Percentiles rank a stretch among this genome's conserved stretches.
Conservation (phyloP, 2,113 vertebrate genomes). For the Muscicapa adusta region DNA sequence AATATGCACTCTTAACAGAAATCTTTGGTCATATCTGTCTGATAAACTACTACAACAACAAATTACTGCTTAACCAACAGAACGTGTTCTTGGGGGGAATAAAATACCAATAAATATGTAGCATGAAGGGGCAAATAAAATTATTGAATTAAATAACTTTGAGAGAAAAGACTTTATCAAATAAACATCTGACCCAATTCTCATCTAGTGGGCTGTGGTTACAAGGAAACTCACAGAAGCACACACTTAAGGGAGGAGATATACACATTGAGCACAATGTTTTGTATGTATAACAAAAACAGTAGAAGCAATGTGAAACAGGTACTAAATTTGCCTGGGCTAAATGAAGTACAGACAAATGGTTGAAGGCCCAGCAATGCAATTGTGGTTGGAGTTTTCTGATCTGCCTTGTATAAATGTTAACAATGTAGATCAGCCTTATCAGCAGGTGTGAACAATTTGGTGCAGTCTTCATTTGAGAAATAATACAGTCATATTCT, state of each 20-base stretch:
- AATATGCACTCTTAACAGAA: neutral
- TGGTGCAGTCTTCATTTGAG: neutral
- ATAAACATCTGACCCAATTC: neutral
- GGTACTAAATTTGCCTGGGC: neutral
- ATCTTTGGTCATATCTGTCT: neutral
- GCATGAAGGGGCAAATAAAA: neutral
- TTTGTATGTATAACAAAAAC: neutral
- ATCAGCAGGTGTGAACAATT: neutral
- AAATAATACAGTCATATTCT: neutral
- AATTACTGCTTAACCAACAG: neutral
- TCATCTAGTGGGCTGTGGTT: neutral
- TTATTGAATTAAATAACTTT: neutral
- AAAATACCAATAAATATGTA: neutral
- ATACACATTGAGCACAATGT: accelerated
- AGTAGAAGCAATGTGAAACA: neutral
- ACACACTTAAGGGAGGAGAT: neutral
- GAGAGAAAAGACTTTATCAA: neutral
- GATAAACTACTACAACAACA: neutral
- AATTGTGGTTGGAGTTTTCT: neutral
- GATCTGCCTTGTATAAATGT: neutral
- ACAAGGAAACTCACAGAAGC: neutral
- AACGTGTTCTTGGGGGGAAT: neutral
- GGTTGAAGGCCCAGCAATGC: neutral
- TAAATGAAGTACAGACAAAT: neutral
- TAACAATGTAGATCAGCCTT: neutral